Conservation (phyloP, 1,140 invertebrate genomes). For the Philotrypesis tridentata region DNA sequence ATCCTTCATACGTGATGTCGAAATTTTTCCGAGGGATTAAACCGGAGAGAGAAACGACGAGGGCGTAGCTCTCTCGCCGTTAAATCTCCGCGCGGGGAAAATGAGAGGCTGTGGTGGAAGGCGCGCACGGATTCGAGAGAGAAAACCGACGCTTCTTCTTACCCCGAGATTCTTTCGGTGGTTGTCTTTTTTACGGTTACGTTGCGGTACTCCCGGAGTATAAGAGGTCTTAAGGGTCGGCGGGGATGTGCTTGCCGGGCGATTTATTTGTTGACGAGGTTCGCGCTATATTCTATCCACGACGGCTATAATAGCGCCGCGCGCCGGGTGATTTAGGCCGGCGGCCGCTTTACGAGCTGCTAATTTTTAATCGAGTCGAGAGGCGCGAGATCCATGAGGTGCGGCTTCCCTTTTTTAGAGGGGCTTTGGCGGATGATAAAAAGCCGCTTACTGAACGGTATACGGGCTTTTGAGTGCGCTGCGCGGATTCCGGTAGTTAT, state of each 20-base stretch:
- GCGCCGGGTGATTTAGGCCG: background rate
- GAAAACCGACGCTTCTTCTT: slow-evolving; percentile 7
- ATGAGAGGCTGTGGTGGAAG: slow-evolving; percentile 5
- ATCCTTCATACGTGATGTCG: slow-evolving; percentile 34
- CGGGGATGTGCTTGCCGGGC: background rate
- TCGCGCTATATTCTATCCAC: background rate
- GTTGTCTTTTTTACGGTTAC: background rate
- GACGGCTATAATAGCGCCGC: background rate
- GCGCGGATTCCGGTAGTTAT: too few species aligned
- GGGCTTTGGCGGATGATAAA: too few species aligned
- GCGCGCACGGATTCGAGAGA: background rate
- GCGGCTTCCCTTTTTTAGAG: too few species aligned
- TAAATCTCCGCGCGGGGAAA: slow-evolving; percentile 31
- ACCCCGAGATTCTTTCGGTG: background rate
- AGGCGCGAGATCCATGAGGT: too few species aligned
- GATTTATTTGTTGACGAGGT: background rate
- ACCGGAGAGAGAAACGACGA: background rate
- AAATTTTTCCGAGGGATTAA: slow-evolving; percentile 40
- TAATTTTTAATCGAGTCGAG: background rate
- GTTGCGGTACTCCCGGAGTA: background rate
- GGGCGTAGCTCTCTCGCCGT: slow-evolving; percentile 1
- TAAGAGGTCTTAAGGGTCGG: background rate
- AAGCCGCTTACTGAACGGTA: too few species aligned
- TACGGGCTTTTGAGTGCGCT: too few species aligned
- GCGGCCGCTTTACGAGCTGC: background rate